Evolutionary conservation across 2,113 vertebrate genomes (phyloP), one percentile per base, ranked within the genome.

Genomic region (Hucho hucho): DNA sequence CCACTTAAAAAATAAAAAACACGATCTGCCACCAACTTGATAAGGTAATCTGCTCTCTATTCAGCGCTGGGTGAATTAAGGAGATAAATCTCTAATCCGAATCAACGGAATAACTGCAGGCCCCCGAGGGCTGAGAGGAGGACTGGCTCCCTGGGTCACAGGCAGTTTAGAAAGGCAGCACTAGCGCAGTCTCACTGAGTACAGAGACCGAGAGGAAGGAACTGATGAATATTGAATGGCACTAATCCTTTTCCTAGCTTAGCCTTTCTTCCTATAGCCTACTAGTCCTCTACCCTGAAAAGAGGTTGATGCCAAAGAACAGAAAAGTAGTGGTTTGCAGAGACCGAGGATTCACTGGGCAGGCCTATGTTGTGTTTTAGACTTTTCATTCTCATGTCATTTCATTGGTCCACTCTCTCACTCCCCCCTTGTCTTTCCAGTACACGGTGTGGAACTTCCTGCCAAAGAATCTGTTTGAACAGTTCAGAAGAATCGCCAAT

Each of bases 381-480:
- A 4, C 3, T 53, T 64, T n/a, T 24, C 4, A 46, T 77, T 68
- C 32, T 56, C 1, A 32, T 4, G 24, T 26, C 7, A 2, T 68
- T 59, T 43, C 22, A 25, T 4, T 53, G 47, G 4, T 67, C 43
- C 25, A 9, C 2, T 65, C 20, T 69, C 59, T 28, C 66, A 3
- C 3, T 69, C 20, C 70, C 63, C 25, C 66, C 25, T 18, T 65
- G 28, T 22, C 70, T 75, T 37, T 64, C 0, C 89, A 99, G 97
- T 99, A 99, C 90, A 99, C 98, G 7, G 91, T 99, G 84, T 99
- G 97, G 97, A 99, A 99, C 91, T 99, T 99, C 88, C 94, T 99
- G 87, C 98, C 98, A 78, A 99, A 99, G 95, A 99, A 99, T 88
- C 91, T 99, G 56, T 99, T 99, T 84, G 98, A 99, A 84, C 98